These are phyloP conservation scores for Sphaerophoria rueppellii DNA, from an alignment of 2,888 invertebrate species.

Conservation along the genomic window DNA sequence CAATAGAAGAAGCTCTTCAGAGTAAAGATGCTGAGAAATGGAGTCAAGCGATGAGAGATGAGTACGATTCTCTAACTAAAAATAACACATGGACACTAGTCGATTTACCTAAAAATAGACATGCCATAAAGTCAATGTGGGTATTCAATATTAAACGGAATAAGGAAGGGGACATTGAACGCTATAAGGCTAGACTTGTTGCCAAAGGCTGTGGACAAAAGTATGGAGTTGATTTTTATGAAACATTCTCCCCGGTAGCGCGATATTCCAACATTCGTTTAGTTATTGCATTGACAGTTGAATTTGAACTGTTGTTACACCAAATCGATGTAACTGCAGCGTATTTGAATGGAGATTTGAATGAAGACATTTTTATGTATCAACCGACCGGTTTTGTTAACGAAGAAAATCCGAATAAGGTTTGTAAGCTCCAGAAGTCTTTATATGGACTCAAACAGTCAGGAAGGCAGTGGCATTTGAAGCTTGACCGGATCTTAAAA, in stretches of 20 bases:
- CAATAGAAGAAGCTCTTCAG: constrained; percentile 5
- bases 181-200: constrained; percentile 18
- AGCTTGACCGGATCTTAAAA: neutral
- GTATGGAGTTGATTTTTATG: constrained; percentile 31
- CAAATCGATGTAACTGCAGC: constrained; percentile 4
- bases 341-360: constrained; percentile 29
- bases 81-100: constrained; percentile 25
- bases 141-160: constrained; percentile 39
- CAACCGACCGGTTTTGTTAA: constrained; percentile 18
- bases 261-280: constrained; percentile 32
- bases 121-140: constrained; percentile 25
- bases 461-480: constrained; percentile 1
- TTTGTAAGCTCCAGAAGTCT: constrained; percentile 19
- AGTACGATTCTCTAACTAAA: constrained; percentile 15
- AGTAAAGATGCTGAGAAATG: constrained; percentile 6
- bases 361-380: constrained; percentile 27
- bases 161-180: constrained; percentile 4
- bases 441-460: constrained; percentile 36
- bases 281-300: constrained; percentile 33
- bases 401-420: constrained; percentile 16
- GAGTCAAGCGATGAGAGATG: neutral
- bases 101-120: constrained; percentile 22
- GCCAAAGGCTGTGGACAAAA: constrained; percentile 30
- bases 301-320: constrained; percentile 29
- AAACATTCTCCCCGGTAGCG: constrained; percentile 44